Evolutionary conservation across 2,113 vertebrate genomes (phyloP).

Genomic region (Eolophus roseicapilla): DNA sequence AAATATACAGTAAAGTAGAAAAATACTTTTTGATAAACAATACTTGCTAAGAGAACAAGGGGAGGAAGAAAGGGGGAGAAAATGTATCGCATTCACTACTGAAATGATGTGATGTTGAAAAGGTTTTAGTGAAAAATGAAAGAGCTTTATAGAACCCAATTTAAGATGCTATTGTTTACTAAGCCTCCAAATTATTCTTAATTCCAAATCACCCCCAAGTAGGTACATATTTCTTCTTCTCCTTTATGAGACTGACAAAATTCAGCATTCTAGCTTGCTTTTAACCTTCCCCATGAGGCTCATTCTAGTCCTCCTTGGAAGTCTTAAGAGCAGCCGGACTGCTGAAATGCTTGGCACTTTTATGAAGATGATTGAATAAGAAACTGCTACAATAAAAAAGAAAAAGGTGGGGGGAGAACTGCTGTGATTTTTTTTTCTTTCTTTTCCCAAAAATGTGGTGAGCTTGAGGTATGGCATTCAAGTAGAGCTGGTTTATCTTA

Average conservation of each 20-base stretch:
- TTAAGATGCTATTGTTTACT: constrained; percentile 54
- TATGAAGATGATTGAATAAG: constrained; percentile 56
- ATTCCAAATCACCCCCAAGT: constrained; percentile 33
- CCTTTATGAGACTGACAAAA: constrained; percentile 50
- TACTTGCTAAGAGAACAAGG: neutral
- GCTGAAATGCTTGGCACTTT: constrained; percentile 28
- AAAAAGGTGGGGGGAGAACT: neutral
- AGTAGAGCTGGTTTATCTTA: constrained; percentile 1
- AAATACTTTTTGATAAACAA: neutral
- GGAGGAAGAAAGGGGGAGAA: neutral
- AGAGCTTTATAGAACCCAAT: constrained; percentile 29
- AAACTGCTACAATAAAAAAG: neutral
- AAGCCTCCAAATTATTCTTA: constrained; percentile 50
- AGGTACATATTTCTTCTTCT: constrained; percentile 46
- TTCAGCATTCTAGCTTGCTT: constrained; percentile 16
- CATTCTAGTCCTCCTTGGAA: constrained; percentile 13
- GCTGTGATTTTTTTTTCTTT: neutral
- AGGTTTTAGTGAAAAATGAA: constrained; percentile 35
- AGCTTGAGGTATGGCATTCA: neutral
- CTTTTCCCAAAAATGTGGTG: neutral
- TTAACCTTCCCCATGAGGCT: constrained; percentile 32
- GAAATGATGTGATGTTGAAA: constrained; percentile 1
- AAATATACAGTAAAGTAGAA: neutral
- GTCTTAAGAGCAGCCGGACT: neutral
- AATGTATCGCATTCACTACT: neutral